Evolutionary conservation across 2,797 vertebrate species (phyloP), one percentile per base, ranked within the genome.

Genomic region (Galagoides demidoff): DNA sequence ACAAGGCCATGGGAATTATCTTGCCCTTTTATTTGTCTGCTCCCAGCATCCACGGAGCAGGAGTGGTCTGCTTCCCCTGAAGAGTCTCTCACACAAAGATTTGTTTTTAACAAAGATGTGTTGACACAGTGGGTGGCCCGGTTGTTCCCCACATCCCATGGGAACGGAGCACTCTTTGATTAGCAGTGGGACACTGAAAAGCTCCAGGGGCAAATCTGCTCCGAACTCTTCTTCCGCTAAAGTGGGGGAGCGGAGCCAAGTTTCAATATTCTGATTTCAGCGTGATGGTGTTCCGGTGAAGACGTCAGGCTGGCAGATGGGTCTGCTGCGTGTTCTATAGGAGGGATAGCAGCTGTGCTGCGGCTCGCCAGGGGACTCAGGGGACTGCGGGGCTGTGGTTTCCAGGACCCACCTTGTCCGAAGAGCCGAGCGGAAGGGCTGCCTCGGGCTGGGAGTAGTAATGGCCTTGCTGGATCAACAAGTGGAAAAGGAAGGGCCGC

Each of bases 221-320:
- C 20, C 84, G 74, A 86, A 66, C n/a, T 11, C 49, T 90, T 84
- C 34, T 87, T 63, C 91, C 5, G 34, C 6, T 82, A 68, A 49
- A 59, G 20, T 7, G 17, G 29, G 29, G 29, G 2, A 16, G 45
- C 29, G 45, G 17, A n/a, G n/a, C 27, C 77, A 71, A 25, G 2
- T 91, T 85, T 90, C 74, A 85, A 83, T 70, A 83, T 66, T 93
- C 12, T 14, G 59, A 57, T 85, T 95, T 92, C 31, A 59, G 27
- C 81, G 20, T 89, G 85, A 61, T 49, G 81, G 29, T 4, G 49
- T 71, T 92, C 66, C 86, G 1, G 2, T 20, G 84, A 34, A 85
- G 20, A 34, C 84, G 66, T 70, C 61, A 43, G 63, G 55, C 66
- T 77, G 39, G 78, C 37, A 86, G 59, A 88, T 45, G 70, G 70